phyloP scores from a whole-genome alignment of 2,113 vertebrate species.

The Tragelaphus buxtoni region DNA sequence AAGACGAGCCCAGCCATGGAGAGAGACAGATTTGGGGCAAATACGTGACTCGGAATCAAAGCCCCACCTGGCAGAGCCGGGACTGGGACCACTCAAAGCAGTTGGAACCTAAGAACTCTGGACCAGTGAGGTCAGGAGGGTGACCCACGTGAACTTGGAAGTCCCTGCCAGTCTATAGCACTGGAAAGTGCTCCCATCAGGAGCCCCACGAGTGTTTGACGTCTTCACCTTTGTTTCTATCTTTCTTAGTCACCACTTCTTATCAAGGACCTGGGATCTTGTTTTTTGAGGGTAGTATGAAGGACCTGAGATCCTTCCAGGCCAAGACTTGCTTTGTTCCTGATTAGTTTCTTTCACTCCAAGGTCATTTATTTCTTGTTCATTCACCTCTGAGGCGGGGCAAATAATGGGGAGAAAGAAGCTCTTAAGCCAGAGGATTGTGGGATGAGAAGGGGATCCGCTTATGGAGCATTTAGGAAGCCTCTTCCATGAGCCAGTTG shows the following conservation, averaged over 20 bases:
- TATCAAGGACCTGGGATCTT: neutral
- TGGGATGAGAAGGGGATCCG: neutral
- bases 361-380: slow-evolving; percentile 5
- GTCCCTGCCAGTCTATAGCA: neutral
- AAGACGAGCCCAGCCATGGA: neutral
- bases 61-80: neutral
- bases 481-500: neutral
- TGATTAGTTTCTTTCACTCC: neutral
- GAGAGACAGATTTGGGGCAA: neutral
- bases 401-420: neutral
- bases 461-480: neutral
- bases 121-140: neutral
- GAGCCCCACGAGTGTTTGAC: neutral
- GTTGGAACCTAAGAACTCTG: neutral
- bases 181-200: too few relatives aligned
- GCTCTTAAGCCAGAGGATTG: neutral
- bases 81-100: neutral
- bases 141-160: neutral
- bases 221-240: neutral
- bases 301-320: neutral
- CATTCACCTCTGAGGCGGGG: neutral
- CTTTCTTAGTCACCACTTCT: neutral
- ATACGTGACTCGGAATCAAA: neutral
- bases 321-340: neutral
- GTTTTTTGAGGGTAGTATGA: neutral